Evolutionary conservation across 1,140 invertebrate species (phyloP).

Genomic region (Caerostris darwini): DNA sequence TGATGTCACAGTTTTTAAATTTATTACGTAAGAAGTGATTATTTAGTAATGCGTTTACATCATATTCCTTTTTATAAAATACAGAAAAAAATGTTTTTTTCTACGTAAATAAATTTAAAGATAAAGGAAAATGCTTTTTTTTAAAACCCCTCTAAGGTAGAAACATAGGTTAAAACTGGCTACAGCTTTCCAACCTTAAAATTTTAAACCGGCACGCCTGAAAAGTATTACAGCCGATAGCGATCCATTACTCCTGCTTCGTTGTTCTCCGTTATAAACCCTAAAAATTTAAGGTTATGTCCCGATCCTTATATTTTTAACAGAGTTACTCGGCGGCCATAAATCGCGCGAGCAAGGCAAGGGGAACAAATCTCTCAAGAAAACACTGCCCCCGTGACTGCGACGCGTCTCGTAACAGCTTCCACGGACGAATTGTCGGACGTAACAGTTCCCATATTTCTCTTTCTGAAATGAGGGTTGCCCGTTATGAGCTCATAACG

Average conservation of each 20-base stretch:
- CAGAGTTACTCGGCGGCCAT: not conserved
- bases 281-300: slow-evolving; percentile 30
- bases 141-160: no score
- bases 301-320: slow-evolving; percentile 44
- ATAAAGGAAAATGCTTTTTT: no score
- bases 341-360: slow-evolving; percentile 19
- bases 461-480: slow-evolving; percentile 64
- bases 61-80: no score
- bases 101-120: no score
- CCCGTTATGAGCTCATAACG: slow-evolving; percentile 70
- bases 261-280: slow-evolving; percentile 7
- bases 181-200: no score
- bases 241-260: slow-evolving; percentile 3
- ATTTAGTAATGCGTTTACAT: no score
- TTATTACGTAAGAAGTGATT: no score
- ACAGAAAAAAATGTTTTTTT: no score
- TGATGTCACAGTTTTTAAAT: no score
- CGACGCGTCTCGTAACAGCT: slow-evolving; percentile 21
- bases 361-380: slow-evolving; percentile 20
- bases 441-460: slow-evolving; percentile 64
- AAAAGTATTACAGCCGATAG: not conserved
- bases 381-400: not conserved
- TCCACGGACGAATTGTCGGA: slow-evolving; percentile 45
- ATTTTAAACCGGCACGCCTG: not conserved
- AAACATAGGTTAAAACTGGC: no score